phyloP scores from a whole-genome alignment of 1,140 invertebrate genomes.

The Zaprionus davidi region DNA sequence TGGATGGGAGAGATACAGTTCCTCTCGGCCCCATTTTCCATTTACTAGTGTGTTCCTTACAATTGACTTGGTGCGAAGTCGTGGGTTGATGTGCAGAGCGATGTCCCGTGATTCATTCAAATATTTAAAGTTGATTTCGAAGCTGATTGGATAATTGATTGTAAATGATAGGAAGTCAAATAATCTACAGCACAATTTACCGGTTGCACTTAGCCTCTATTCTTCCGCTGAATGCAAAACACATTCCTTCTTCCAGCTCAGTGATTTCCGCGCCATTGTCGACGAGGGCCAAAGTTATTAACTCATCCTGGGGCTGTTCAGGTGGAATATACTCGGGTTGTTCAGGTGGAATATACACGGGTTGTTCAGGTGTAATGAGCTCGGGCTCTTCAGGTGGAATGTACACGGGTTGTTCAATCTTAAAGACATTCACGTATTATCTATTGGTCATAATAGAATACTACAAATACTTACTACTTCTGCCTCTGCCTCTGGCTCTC shows the following conservation, averaged over 20 bases:
- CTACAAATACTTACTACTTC: background rate
- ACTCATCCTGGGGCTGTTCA: background rate
- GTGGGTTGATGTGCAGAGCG: conserved; percentile 19
- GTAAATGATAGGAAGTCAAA: background rate
- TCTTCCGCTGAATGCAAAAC: conserved; percentile 14
- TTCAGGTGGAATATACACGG: background rate
- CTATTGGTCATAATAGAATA: background rate
- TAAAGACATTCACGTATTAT: background rate
- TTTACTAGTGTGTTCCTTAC: conserved; percentile 12
- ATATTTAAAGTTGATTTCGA: conserved; percentile 11
- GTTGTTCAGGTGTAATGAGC: background rate
- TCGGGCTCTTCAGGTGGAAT: background rate
- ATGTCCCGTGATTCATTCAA: background rate
- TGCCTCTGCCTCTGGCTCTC: background rate
- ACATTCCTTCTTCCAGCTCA: background rate
- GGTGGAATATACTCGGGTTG: background rate
- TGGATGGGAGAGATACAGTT: background rate
- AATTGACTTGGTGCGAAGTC: background rate
- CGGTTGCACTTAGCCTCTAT: background rate
- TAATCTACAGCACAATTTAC: background rate
- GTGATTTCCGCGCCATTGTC: background rate
- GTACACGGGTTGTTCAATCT: background rate
- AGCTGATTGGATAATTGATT: background rate
- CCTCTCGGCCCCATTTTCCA: conserved; percentile 8
- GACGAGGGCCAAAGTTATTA: background rate